phyloP scores from a whole-genome alignment of 2,888 invertebrate genomes.

The Celastrina argiolus region DNA sequence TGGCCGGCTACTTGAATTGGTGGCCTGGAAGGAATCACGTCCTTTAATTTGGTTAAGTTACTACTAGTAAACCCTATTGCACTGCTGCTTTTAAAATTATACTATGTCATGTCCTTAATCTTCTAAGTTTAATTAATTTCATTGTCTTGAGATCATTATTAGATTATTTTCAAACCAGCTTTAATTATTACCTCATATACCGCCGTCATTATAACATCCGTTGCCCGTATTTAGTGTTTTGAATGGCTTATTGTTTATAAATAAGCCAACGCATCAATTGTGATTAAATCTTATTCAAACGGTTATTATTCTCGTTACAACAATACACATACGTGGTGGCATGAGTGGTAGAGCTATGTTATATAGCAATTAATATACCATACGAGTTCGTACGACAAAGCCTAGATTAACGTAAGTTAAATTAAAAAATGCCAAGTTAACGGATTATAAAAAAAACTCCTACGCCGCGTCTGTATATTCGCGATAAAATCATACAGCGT shows the following conservation, averaged over 20 bases:
- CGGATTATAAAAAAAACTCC: too few relatives aligned
- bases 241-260: slow-evolving; percentile 18
- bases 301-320: slow-evolving; percentile 1
- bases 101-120: neutral
- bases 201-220: neutral
- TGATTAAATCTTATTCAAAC: slow-evolving; percentile 8
- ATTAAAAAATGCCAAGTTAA: too few relatives aligned
- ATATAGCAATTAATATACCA: neutral
- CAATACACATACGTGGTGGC: neutral
- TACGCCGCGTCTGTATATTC: too few relatives aligned
- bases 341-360: neutral
- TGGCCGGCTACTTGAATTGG: too few relatives aligned
- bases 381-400: too few relatives aligned
- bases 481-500: too few relatives aligned
- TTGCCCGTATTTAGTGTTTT: neutral
- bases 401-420: too few relatives aligned
- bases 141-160: neutral
- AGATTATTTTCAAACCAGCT: neutral
- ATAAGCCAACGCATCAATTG: slow-evolving; percentile 12
- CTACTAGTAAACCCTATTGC: too few relatives aligned
- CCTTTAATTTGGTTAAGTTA: too few relatives aligned
- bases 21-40: too few relatives aligned
- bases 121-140: neutral
- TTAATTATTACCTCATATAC: neutral
- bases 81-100: too few relatives aligned